These are phyloP conservation scores for Yasuhikotakia modesta DNA, from an alignment of 2,797 vertebrate genomes.

Conservation along the genomic window DNA sequence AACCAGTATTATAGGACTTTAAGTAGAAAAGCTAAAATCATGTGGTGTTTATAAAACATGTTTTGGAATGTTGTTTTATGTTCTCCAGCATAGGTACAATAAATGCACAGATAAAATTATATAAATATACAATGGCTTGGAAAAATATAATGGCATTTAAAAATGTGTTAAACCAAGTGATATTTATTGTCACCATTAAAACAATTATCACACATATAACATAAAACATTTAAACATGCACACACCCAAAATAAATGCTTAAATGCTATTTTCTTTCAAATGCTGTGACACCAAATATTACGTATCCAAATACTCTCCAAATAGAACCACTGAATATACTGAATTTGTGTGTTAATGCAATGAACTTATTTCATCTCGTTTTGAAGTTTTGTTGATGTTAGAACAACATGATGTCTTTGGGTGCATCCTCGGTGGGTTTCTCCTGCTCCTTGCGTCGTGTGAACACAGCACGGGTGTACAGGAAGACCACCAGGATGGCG, in stretches of 20 bases:
- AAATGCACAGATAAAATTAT: not conserved
- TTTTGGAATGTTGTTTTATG: not conserved
- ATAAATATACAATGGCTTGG: too few relatives aligned
- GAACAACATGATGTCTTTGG: slow-evolving; percentile 90
- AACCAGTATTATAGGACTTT: not conserved
- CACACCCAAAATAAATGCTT: not conserved
- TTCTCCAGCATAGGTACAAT: not conserved
- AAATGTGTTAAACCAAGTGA: too few relatives aligned
- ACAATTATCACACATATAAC: not conserved
- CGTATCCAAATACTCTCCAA: too few relatives aligned
- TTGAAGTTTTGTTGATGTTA: slow-evolving; percentile 65
- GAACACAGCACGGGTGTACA: slow-evolving; percentile 82
- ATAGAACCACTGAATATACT: too few relatives aligned
- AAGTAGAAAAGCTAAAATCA: not conserved
- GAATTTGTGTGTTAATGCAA: too few relatives aligned
- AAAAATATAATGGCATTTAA: too few relatives aligned
- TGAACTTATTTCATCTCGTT: too few relatives aligned
- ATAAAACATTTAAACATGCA: too few relatives aligned
- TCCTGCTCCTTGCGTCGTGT: slow-evolving; percentile 81
- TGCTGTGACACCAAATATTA: too few relatives aligned
- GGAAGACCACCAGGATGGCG: slow-evolving; percentile 71
- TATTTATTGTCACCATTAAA: not conserved
- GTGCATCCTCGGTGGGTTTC: slow-evolving; percentile 84
- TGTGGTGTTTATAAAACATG: not conserved
- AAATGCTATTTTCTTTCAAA: not conserved